Evolutionary conservation across 2,113 vertebrate species (phyloP).

Genomic region (Microcebus lehilahytsara): DNA sequence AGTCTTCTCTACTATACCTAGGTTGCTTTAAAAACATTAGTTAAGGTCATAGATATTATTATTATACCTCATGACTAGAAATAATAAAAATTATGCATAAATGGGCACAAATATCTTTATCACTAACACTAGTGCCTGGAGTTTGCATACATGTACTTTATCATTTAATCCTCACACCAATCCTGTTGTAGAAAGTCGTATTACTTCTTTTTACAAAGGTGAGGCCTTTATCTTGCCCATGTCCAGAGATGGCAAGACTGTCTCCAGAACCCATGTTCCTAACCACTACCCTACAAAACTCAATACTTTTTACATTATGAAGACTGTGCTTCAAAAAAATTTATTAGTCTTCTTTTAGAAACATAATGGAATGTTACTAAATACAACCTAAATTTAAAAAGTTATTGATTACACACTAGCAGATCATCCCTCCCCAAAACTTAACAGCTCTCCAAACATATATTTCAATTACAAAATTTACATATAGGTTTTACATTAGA

Average conservation of each 20-base stretch:
- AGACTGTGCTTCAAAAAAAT: slow-evolving; percentile 84
- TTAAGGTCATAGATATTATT: not conserved
- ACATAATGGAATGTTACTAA: slow-evolving; percentile 84
- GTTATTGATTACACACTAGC: slow-evolving; percentile 70
- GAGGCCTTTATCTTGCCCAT: not conserved
- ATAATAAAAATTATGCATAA: slow-evolving; percentile 37
- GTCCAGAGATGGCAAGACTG: not conserved
- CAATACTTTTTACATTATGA: slow-evolving; percentile 37
- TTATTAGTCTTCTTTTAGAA: slow-evolving; percentile 81
- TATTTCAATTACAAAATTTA: slow-evolving; percentile 70
- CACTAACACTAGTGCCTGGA: not conserved
- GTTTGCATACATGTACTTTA: not conserved
- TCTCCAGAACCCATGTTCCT: not conserved
- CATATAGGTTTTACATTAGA: slow-evolving; percentile 69
- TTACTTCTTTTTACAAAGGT: not conserved
- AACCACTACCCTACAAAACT: not conserved
- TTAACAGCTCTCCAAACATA: slow-evolving; percentile 66
- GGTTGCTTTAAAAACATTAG: not conserved
- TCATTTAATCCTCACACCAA: not conserved
- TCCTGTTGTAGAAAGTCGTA: not conserved
- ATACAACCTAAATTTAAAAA: slow-evolving; percentile 80
- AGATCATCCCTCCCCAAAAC: slow-evolving; percentile 66
- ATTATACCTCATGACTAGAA: not conserved
- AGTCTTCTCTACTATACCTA: not conserved
- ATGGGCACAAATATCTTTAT: not conserved